These are phyloP conservation scores for Coccyzus lansbergi DNA, from an alignment of 2,797 vertebrate genomes.

Conservation along the genomic window DNA sequence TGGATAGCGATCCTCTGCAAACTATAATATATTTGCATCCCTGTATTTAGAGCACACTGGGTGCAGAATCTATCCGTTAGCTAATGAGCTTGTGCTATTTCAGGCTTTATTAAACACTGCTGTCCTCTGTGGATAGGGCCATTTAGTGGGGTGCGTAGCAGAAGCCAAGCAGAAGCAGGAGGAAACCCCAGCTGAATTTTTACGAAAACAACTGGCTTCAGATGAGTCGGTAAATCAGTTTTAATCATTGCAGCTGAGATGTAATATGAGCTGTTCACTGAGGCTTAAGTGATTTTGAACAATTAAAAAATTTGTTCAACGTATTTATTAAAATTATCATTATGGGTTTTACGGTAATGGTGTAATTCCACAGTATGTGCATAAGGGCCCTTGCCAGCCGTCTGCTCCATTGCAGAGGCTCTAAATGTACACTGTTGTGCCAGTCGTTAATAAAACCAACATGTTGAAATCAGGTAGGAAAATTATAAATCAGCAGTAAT, in stretches of 20 bases:
- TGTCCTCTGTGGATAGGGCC: background rate
- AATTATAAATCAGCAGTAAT: background rate
- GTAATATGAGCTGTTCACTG: background rate
- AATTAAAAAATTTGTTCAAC: slow-evolving; percentile 61
- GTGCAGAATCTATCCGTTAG: background rate
- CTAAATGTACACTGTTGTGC: background rate
- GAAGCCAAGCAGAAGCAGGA: slow-evolving; percentile 26
- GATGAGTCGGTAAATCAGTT: slow-evolving; percentile 54
- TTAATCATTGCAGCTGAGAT: slow-evolving; percentile 45
- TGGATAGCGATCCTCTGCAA: background rate
- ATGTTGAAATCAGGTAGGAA: background rate
- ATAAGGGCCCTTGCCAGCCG: slow-evolving; percentile 1
- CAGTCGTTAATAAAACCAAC: background rate
- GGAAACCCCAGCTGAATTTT: slow-evolving; percentile 44
- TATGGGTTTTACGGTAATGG: slow-evolving; percentile 7
- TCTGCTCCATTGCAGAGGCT: background rate
- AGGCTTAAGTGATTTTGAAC: slow-evolving; percentile 62
- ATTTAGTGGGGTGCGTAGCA: background rate
- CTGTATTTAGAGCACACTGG: background rate
- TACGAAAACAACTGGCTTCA: slow-evolving; percentile 45
- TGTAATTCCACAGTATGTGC: slow-evolving; percentile 6
- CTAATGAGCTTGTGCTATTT: background rate
- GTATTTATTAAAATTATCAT: slow-evolving; percentile 61
- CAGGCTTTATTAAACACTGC: slow-evolving; percentile 13
- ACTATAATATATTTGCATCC: background rate